phyloP scores from a whole-genome alignment of 92 coral and sea anemone genomes.

The Siderastrea radians region DNA sequence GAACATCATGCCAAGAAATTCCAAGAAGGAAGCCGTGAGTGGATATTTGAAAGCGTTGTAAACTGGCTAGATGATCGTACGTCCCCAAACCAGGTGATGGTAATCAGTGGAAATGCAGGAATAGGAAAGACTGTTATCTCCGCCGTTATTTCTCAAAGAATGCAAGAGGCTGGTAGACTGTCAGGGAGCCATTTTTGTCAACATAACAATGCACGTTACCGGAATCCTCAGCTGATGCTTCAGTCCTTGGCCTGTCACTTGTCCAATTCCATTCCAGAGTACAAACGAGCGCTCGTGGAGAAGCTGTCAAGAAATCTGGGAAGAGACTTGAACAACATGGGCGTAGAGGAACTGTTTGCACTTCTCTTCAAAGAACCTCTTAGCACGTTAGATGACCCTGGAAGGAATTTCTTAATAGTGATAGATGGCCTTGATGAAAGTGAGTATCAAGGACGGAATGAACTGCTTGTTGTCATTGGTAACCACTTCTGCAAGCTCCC shows the following conservation, averaged over 20 bases:
- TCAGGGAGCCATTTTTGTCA: conserved; percentile 71
- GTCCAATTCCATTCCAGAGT: conserved; percentile 42
- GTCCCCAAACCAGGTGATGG: conserved; percentile 32
- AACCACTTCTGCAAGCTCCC: conserved; percentile 55
- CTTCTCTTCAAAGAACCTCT: conserved; percentile 69
- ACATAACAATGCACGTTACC: conserved; percentile 50
- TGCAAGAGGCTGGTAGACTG: conserved; percentile 39
- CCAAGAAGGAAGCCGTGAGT: conserved; percentile 60
- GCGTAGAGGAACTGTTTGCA: conserved; percentile 47
- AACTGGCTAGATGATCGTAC: conserved; percentile 37
- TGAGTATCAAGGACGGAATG: conserved; percentile 52
- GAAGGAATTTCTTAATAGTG: conserved; percentile 37
- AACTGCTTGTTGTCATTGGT: conserved; percentile 43
- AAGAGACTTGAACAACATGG: conserved; percentile 8
- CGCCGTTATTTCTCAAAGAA: conserved; percentile 39
- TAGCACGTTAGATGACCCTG: conserved; percentile 31
- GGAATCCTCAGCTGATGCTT: conserved; percentile 58
- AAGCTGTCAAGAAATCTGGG: conserved; percentile 41
- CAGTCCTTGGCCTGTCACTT: conserved; percentile 73
- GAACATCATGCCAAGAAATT: conserved; percentile 21
- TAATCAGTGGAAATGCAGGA: conserved; percentile 60
- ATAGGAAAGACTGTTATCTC: conserved; percentile 74
- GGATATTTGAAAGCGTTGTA: conserved; percentile 56
- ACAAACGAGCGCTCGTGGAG: conserved; percentile 53
- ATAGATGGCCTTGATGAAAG: conserved; percentile 76